Evolutionary conservation across 2,797 vertebrate genomes (phyloP).

Genomic region (Orientallactaga sibirica): DNA sequence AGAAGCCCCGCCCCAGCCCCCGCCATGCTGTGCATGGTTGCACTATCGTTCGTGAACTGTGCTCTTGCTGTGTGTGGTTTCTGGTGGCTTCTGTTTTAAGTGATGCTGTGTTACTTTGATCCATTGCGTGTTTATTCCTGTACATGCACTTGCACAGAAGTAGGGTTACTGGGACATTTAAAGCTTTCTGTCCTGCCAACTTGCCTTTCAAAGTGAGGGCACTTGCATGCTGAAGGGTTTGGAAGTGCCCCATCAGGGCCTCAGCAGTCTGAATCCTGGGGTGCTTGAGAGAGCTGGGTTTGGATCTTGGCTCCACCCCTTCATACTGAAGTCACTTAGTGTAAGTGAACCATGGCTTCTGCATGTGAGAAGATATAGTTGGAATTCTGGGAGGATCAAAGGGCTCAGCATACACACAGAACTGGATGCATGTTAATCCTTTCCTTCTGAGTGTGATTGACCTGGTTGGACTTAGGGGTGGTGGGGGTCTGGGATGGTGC

Average conservation of each 20-base stretch:
- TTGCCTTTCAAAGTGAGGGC: background rate
- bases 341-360: background rate
- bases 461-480: background rate
- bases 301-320: background rate
- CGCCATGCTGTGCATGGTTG: background rate
- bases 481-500: background rate
- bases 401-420: background rate
- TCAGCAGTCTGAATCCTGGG: background rate
- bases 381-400: background rate
- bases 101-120: background rate
- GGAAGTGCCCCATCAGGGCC: background rate
- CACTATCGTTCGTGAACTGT: no score
- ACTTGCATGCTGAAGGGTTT: background rate
- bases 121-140: background rate
- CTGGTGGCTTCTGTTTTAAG: background rate
- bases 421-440: background rate
- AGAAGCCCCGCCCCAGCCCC: background rate
- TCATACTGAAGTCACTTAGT: background rate
- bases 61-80: background rate
- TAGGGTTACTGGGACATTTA: background rate
- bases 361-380: background rate
- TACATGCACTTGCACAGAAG: background rate
- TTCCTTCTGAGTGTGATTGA: slow-evolving; percentile 11
- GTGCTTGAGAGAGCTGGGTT: background rate
- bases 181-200: background rate